These are phyloP conservation scores for Archegozetes longisetosus DNA, from an alignment of 1,140 invertebrate genomes.

Conservation along the genomic window DNA sequence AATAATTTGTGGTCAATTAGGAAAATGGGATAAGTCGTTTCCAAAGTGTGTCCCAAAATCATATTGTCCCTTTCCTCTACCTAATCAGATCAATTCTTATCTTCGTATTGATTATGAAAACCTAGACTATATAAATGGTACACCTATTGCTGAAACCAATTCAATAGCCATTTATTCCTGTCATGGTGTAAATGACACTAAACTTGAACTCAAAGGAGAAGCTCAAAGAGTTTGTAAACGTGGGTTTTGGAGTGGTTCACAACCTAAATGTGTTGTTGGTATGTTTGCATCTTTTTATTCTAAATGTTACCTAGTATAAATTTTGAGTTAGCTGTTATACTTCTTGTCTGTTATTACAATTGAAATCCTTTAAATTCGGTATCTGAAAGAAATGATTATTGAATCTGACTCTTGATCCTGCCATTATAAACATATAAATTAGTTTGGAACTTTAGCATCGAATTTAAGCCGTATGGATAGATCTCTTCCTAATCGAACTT, in stretches of 20 bases:
- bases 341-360: too few species aligned
- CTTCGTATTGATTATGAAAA: not conserved
- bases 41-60: not conserved
- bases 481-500: too few species aligned
- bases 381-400: too few species aligned
- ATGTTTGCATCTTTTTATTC: not conserved
- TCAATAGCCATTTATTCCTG: not conserved
- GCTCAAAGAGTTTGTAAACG: not conserved
- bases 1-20: not conserved
- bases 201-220: not conserved
- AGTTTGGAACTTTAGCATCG: too few species aligned
- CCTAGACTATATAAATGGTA: not conserved
- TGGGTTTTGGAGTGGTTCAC: not conserved
- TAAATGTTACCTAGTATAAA: too few species aligned
- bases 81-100: not conserved
- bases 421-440: too few species aligned
- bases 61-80: not conserved
- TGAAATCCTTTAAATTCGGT: too few species aligned
- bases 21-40: not conserved
- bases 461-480: too few species aligned
- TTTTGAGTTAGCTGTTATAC: too few species aligned
- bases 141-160: not conserved
- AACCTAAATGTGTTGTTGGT: not conserved
- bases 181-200: not conserved
- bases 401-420: too few species aligned